Conservation (phyloP, 2,113 vertebrate species). For the Planiliza haematocheilus region DNA sequence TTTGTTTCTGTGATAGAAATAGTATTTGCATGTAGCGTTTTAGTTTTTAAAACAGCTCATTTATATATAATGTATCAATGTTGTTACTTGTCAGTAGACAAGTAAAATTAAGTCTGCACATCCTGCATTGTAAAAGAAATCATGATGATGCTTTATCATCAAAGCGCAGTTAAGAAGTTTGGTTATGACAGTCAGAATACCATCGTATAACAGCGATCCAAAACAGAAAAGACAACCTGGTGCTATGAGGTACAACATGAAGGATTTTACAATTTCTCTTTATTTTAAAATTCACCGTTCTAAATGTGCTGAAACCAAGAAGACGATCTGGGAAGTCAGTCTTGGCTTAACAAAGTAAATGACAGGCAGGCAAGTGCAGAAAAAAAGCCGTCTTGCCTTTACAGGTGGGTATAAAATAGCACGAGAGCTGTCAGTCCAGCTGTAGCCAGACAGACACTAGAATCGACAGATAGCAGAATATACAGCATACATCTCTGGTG, state of each 20-base stretch:
- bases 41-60: background rate
- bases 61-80: too few species aligned
- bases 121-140: too few species aligned
- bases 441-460: constrained; percentile 5
- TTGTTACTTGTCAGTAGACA: too few species aligned
- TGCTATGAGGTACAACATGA: background rate
- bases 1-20: background rate
- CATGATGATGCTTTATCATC: too few species aligned
- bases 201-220: too few species aligned
- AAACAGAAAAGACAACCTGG: background rate
- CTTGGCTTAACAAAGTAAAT: constrained; percentile 15
- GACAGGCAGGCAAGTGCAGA: constrained; percentile 7
- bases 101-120: too few species aligned
- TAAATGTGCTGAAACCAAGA: constrained; percentile 10
- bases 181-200: too few species aligned
- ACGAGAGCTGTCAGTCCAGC: constrained; percentile 38
- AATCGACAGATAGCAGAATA: constrained; percentile 5
- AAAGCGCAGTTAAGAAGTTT: too few species aligned
- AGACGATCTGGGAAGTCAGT: background rate
- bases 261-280: constrained; percentile 8
- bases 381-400: constrained; percentile 20
- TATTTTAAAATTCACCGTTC: constrained; percentile 7
- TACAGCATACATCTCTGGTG: background rate
- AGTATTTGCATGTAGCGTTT: background rate
- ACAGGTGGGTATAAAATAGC: constrained; percentile 23